A percentile compares a stretch with the other conserved stretches of the same genome.
phyloP scores from a whole-genome alignment of 2,888 invertebrate species.

The Magallana nippona region DNA sequence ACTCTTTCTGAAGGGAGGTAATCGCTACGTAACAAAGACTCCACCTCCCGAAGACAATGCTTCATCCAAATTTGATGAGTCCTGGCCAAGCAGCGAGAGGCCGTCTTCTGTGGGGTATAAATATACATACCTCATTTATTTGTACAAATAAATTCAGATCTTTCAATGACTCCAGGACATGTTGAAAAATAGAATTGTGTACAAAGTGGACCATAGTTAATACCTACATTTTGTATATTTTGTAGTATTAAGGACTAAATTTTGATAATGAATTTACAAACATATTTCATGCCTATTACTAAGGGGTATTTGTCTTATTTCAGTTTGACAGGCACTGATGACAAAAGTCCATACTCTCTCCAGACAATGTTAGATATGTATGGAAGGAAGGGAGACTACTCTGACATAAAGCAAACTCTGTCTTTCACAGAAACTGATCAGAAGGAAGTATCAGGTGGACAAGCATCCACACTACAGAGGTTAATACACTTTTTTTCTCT shows the following conservation, averaged over 20 bases:
- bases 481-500: background rate
- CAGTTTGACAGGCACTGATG: slow-evolving; percentile 38
- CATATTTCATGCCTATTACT: too few species aligned
- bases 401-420: slow-evolving; percentile 5
- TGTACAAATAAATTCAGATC: too few species aligned
- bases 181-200: too few species aligned
- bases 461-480: slow-evolving; percentile 9
- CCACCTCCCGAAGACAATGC: slow-evolving; percentile 46
- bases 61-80: slow-evolving; percentile 70
- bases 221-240: too few species aligned
- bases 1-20: slow-evolving; percentile 61
- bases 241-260: too few species aligned
- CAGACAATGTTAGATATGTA: slow-evolving; percentile 18
- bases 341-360: slow-evolving; percentile 34
- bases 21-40: slow-evolving; percentile 49
- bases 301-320: background rate
- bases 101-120: slow-evolving; percentile 69
- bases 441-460: background rate
- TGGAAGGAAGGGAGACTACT: slow-evolving; percentile 7
- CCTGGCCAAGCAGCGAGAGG: slow-evolving; percentile 74
- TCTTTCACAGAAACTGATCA: slow-evolving; percentile 11
- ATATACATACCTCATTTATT: background rate
- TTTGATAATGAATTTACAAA: too few species aligned
- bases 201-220: too few species aligned
- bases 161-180: too few species aligned